Conservation (phyloP, 2,888 invertebrate genomes). For the Drosophila histrio region DNA sequence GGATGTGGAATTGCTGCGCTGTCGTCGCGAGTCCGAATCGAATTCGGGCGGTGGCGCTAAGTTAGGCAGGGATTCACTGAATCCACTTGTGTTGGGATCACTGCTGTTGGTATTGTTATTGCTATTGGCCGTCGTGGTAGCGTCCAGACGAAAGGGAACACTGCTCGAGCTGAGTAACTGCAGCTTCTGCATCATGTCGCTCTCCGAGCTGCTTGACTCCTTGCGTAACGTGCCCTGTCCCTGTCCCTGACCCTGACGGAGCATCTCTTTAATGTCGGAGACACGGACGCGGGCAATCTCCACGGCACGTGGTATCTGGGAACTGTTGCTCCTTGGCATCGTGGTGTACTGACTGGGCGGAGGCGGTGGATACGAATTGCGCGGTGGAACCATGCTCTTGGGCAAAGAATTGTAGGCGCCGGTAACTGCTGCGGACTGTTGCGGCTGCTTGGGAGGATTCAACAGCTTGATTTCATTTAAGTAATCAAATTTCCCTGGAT, state of each 20-base stretch:
- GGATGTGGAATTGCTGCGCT: slow-evolving; percentile 86
- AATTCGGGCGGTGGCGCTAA: slow-evolving; percentile 88
- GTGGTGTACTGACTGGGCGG: slow-evolving; percentile 83
- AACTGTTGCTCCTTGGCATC: slow-evolving; percentile 87
- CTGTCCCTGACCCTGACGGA: slow-evolving; percentile 72
- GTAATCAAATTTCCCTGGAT: slow-evolving; percentile 84
- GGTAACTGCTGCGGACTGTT: slow-evolving; percentile 1
- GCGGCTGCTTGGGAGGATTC: slow-evolving; percentile 80
- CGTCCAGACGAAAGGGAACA: slow-evolving; percentile 88
- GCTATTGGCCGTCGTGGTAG: slow-evolving; percentile 67
- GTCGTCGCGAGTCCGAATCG: slow-evolving; percentile 83
- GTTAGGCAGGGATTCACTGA: slow-evolving; percentile 90
- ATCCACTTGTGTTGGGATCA: slow-evolving; percentile 84
- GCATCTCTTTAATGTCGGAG: slow-evolving; percentile 83
- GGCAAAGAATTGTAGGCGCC: slow-evolving; percentile 83
- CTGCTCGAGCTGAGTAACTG: slow-evolving; percentile 86
- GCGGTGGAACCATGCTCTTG: slow-evolving; percentile 85
- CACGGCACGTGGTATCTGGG: slow-evolving; percentile 85
- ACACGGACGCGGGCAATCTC: slow-evolving; percentile 84
- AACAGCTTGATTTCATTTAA: slow-evolving; percentile 83
- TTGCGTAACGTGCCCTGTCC: slow-evolving; percentile 65
- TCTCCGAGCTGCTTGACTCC: slow-evolving; percentile 85
- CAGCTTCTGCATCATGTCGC: slow-evolving; percentile 84
- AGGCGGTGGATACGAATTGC: slow-evolving; percentile 87
- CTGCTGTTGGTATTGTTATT: slow-evolving; percentile 75